Conservation (phyloP, 2,113 vertebrate genomes). For the Anoura caudifer region DNA sequence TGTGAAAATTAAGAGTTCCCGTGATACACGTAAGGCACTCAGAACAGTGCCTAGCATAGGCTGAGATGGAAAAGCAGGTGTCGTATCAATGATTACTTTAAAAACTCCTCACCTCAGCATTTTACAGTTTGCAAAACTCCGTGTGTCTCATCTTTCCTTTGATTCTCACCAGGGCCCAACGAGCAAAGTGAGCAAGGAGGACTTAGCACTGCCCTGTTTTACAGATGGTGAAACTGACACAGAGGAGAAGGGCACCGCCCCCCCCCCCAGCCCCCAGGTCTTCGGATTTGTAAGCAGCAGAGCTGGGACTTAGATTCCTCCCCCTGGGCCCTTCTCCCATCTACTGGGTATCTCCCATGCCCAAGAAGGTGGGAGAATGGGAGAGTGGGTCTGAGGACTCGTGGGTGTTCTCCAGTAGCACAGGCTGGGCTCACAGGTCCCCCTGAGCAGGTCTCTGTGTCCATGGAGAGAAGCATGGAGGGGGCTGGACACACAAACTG, state of each 20-base stretch:
- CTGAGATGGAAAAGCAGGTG: not conserved
- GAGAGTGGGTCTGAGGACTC: not conserved
- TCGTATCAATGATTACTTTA: not conserved
- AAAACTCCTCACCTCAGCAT: not conserved
- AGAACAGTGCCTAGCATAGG: not conserved
- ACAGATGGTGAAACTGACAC: not conserved
- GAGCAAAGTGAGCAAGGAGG: not conserved
- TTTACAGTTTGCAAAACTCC: not conserved
- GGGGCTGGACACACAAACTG: not conserved
- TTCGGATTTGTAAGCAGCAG: not conserved
- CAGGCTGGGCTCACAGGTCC: fast-evolving
- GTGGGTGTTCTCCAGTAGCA: not conserved
- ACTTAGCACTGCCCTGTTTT: not conserved
- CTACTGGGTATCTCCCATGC: not conserved
- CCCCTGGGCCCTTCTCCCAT: not conserved
- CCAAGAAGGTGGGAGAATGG: not conserved
- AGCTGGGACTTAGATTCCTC: not conserved
- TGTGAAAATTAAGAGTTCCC: not conserved
- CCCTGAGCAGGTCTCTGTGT: not conserved
- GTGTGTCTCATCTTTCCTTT: not conserved
- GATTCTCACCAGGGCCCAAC: not conserved
- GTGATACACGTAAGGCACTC: not conserved
- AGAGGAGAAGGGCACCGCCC: not conserved
- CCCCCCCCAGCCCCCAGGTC: not conserved
- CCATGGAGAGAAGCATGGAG: not conserved